Evolutionary conservation across 2,888 invertebrate genomes (phyloP), one percentile per base, ranked within the genome.

Genomic region (Tipula unca): DNA sequence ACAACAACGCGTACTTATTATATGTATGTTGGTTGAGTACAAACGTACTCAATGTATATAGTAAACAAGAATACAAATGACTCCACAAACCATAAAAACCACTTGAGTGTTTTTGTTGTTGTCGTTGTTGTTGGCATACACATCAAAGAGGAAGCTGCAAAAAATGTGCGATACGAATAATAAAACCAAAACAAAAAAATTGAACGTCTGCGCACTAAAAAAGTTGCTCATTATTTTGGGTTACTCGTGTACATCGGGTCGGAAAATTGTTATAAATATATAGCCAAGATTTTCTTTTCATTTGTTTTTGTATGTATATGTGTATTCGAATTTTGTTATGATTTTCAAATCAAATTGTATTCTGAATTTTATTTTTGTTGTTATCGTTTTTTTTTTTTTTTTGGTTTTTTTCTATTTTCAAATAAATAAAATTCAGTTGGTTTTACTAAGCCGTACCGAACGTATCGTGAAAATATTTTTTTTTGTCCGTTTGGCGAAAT

Each of bases 361-460:
- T 69, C 25, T 69, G 20, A 25, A 25, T 13, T 25, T 48, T 48
- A 13, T 39, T 39, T 48, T 14, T 17, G n/a, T 25, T 69, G 20
- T 69, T 69, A 8, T 69, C 25, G 20, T 69, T 25, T 13, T 13
- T 69, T 69, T 69, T 10, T 69, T 25, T 69, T 69, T 69, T 69
- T n/a, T n/a, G n/a, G n/a, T n/a, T n/a, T 13, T 13, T 69, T 69
- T 69, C 25, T 69, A 69, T 69, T 69, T 69, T 69, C 25, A 69
- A 69, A 69, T 69, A 69, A 69, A 69, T 69, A 69, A 69, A 69
- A 69, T 69, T 69, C 69, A 69, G 69, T 69, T 69, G 69, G 69
- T 69, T 25, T 69, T 10, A 69, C 10, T 69, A 69, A 69, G 69
- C 69, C 69, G 69, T 69, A 69, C 6, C 25, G 69, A 69, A 69